phyloP scores from a whole-genome alignment of 2,797 vertebrate genomes.

The Arctocebus calabarensis region DNA sequence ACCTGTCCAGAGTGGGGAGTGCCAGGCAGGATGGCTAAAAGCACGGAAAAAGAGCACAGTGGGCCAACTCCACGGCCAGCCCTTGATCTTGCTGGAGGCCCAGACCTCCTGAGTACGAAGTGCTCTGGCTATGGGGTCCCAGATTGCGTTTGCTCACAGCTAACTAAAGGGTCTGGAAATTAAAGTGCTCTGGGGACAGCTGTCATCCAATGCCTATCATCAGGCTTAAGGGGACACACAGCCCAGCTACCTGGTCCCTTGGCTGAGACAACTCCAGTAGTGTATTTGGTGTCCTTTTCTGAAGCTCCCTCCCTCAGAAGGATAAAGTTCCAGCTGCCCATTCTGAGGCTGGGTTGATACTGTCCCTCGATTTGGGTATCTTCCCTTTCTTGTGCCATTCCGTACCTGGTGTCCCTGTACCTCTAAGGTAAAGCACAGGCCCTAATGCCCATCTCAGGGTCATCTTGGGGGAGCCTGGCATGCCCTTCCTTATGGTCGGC shows the following conservation, averaged over 20 bases:
- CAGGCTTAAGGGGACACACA: not conserved
- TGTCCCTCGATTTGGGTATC: not conserved
- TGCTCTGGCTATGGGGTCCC: not conserved
- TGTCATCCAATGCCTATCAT: not conserved
- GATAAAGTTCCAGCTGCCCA: not conserved
- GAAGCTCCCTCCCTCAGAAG: no score
- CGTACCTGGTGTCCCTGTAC: rapidly evolving
- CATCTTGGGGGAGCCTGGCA: not conserved
- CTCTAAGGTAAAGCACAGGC: not conserved
- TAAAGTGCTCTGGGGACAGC: not conserved
- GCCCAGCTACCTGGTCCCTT: not conserved
- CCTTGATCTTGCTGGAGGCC: not conserved
- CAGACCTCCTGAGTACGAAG: not conserved
- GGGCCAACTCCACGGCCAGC: not conserved
- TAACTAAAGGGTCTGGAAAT: not conserved
- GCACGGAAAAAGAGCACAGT: rapidly evolving
- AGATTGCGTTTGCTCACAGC: not conserved
- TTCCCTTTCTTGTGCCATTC: not conserved
- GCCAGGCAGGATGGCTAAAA: not conserved
- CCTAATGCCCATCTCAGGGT: not conserved
- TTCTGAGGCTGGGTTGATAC: rapidly evolving
- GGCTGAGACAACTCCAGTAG: not conserved
- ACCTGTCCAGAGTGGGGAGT: no score
- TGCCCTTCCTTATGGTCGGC: not conserved
- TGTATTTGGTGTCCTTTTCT: not conserved